phyloP scores from a whole-genome alignment of 2,797 vertebrate species.

The Coilia nasus region DNA sequence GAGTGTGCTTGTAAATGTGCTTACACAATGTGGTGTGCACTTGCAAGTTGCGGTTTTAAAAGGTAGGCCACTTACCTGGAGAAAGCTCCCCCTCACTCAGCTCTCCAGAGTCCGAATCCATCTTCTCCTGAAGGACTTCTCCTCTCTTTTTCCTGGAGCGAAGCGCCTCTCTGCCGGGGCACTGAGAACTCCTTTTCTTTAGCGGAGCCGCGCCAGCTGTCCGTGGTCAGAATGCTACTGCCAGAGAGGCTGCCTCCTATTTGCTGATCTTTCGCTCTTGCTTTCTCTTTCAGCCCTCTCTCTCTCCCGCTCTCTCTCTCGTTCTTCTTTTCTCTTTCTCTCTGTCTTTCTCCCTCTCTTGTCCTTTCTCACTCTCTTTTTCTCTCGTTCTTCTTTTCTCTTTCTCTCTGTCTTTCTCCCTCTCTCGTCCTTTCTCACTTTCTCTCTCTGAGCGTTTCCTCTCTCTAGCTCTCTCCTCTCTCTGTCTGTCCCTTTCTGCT shows the following conservation, averaged over 20 bases:
- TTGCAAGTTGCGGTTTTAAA: not conserved
- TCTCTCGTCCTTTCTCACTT: not conserved
- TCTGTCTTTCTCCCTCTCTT: constrained; percentile 38
- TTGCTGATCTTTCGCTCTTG: constrained; percentile 61
- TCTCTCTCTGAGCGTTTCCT: not conserved
- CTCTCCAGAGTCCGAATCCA: constrained; percentile 97
- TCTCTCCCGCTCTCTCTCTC: constrained; percentile 57
- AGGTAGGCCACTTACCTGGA: constrained; percentile 78
- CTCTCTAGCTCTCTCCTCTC: constrained; percentile 25
- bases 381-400: constrained; percentile 21
- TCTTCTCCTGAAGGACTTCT: constrained; percentile 69
- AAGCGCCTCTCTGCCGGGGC: constrained; percentile 17
- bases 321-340: constrained; percentile 52
- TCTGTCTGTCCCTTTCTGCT: constrained; percentile 19
- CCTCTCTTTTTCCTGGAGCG: constrained; percentile 49
- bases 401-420: not conserved
- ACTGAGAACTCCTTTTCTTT: constrained; percentile 60
- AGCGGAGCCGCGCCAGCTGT: constrained; percentile 64
- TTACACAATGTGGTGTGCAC: not conserved
- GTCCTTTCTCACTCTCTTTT: not conserved
- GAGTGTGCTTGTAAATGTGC: not conserved
- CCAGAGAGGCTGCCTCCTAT: constrained; percentile 57
- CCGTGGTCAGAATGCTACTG: constrained; percentile 66
- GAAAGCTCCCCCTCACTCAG: constrained; percentile 92
- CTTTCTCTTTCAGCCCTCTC: constrained; percentile 49